Percentiles rank a stretch among this genome's conserved stretches.
phyloP scores from a whole-genome alignment of 2,888 invertebrate genomes.

The Oeneis ivallda region DNA sequence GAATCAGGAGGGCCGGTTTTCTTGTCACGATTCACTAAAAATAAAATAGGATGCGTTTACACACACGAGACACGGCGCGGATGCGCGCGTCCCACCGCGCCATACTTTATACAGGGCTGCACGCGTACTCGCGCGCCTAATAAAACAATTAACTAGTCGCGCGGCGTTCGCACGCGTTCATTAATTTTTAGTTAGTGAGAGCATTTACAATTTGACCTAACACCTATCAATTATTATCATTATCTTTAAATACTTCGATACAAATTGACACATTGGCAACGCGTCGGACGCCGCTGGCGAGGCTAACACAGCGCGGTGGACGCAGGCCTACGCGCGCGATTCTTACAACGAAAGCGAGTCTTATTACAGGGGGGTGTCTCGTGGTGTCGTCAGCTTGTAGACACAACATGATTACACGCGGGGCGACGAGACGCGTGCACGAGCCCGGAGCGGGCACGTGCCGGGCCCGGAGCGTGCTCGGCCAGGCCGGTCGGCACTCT shows the following conservation, averaged over 20 bases:
- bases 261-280: conserved; percentile 39
- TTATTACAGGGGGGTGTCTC: background rate
- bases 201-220: conserved; percentile 40
- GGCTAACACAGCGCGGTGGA: conserved; percentile 13
- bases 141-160: conserved; percentile 15
- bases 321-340: conserved; percentile 5
- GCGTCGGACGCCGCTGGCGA: conserved; percentile 29
- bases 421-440: background rate
- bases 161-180: conserved; percentile 29
- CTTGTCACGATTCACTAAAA: conserved; percentile 22
- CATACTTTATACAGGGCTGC: conserved; percentile 18
- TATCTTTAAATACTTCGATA: conserved; percentile 38
- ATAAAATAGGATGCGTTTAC: conserved; percentile 23
- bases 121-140: conserved; percentile 11
- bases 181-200: conserved; percentile 30
- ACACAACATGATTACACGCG: conserved; percentile 16
- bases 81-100: conserved; percentile 9
- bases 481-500: conserved; percentile 41
- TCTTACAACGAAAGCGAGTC: conserved; percentile 10
- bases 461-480: conserved; percentile 13
- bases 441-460: conserved; percentile 17
- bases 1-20: conserved; percentile 33
- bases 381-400: background rate
- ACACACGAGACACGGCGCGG: conserved; percentile 14
- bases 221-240: conserved; percentile 32